These are phyloP conservation scores for Dufourea novaeangliae DNA, from an alignment of 1,140 invertebrate species.

Conservation along the genomic window DNA sequence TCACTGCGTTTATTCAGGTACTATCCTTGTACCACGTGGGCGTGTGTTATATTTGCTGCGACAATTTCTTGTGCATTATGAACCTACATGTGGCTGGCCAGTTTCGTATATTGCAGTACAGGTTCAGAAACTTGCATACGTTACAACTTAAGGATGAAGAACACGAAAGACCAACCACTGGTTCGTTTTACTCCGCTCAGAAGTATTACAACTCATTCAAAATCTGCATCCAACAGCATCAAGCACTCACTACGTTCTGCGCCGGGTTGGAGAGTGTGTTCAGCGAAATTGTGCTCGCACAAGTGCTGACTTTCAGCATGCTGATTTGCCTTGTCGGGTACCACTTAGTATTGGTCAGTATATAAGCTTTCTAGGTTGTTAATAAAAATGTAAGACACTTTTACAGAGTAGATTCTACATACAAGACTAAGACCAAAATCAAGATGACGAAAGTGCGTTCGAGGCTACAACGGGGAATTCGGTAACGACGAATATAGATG, in stretches of 20 bases:
- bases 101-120: slow-evolving; percentile 61
- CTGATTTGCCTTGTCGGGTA: slow-evolving; percentile 51
- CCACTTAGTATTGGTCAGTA: slow-evolving; percentile 51
- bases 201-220: slow-evolving; percentile 13
- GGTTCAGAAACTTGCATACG: background rate
- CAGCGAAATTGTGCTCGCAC: slow-evolving; percentile 27
- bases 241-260: slow-evolving; percentile 44
- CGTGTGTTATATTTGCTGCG: slow-evolving; percentile 58
- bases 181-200: background rate
- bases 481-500: no score
- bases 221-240: slow-evolving; percentile 43
- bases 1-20: slow-evolving; percentile 28
- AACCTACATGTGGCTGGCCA: slow-evolving; percentile 55
- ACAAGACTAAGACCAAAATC: no score
- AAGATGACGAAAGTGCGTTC: no score
- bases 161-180: background rate
- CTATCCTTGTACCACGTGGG: slow-evolving; percentile 50
- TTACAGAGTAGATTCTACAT: no score
- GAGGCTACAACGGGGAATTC: no score
- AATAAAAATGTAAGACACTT: no score
- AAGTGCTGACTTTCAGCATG: slow-evolving; percentile 40
- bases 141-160: background rate
- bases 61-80: slow-evolving; percentile 60
- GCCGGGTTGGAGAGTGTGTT: slow-evolving; percentile 43
- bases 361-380: background rate